Evolutionary conservation across 1,140 invertebrate species (phyloP).

Genomic region (Musca vetustissima): DNA sequence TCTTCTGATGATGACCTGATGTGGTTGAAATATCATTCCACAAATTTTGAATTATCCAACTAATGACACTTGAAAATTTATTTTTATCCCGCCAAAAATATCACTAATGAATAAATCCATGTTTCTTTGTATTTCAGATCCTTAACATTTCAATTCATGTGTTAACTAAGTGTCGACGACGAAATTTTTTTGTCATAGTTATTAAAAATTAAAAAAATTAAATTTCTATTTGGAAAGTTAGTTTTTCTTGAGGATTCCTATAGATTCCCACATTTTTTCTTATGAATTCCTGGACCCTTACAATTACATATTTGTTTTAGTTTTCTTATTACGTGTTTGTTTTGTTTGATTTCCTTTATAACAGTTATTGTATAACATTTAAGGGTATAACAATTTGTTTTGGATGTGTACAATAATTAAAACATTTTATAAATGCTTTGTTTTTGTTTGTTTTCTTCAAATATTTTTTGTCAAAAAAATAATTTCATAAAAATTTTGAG

Average conservation of each 20-base stretch:
- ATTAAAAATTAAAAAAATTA: not conserved
- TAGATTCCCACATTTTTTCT: too few species aligned
- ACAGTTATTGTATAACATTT: conserved; percentile 23
- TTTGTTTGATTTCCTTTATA: not conserved
- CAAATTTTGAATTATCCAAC: too few species aligned
- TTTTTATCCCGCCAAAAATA: too few species aligned
- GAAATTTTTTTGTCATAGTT: not conserved
- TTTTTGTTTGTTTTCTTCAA: not conserved
- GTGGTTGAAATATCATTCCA: too few species aligned
- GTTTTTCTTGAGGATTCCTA: too few species aligned
- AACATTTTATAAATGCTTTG: not conserved
- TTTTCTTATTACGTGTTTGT: not conserved
- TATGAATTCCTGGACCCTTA: conserved; percentile 12
- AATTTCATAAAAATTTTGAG: conserved; percentile 6
- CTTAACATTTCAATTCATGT: not conserved
- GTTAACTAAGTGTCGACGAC: not conserved
- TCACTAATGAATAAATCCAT: too few species aligned
- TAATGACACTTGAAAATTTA: too few species aligned
- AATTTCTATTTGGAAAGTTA: not conserved
- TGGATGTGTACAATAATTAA: not conserved
- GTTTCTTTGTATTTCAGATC: too few species aligned
- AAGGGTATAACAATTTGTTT: conserved; percentile 13
- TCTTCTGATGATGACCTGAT: too few species aligned
- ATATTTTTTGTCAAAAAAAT: too few species aligned
- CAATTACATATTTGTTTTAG: not conserved